These are phyloP conservation scores for Scleropages formosus DNA, from an alignment of 2,797 vertebrate species.

Conservation along the genomic window DNA sequence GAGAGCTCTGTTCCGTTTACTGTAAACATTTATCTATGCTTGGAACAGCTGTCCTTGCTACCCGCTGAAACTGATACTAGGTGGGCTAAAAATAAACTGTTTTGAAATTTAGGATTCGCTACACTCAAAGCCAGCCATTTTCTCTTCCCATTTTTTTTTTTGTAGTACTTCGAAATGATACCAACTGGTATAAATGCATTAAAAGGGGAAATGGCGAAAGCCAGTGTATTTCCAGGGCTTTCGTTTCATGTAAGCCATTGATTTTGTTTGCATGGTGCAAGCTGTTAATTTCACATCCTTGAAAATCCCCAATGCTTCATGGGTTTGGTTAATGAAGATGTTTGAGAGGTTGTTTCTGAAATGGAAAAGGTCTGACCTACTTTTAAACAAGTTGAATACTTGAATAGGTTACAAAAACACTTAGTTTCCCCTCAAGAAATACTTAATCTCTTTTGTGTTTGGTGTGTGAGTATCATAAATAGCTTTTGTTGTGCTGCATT, in stretches of 20 bases:
- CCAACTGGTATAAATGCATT: no score
- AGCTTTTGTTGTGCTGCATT: not conserved
- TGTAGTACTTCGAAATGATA: no score
- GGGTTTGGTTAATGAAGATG: not conserved
- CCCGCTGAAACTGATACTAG: not conserved
- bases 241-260: not conserved
- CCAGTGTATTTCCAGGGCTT: not conserved
- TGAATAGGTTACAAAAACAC: slow-evolving; percentile 7
- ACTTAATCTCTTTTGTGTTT: no score
- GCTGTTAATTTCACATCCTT: no score
- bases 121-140: not conserved
- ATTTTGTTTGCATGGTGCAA: not conserved
- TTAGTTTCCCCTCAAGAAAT: not conserved
- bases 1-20: not conserved
- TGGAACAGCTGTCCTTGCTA: not conserved
- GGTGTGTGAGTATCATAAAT: not conserved
- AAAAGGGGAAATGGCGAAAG: no score
- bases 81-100: not conserved
- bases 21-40: not conserved
- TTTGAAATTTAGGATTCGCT: not conserved
- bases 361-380: slow-evolving; percentile 7
- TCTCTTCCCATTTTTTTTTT: not conserved
- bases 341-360: not conserved
- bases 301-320: no score
- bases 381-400: slow-evolving; percentile 11